Percentiles rank a stretch among this genome's conserved stretches.
phyloP scores from a whole-genome alignment of 2,888 invertebrate genomes.

The Chloromyia formosa region DNA sequence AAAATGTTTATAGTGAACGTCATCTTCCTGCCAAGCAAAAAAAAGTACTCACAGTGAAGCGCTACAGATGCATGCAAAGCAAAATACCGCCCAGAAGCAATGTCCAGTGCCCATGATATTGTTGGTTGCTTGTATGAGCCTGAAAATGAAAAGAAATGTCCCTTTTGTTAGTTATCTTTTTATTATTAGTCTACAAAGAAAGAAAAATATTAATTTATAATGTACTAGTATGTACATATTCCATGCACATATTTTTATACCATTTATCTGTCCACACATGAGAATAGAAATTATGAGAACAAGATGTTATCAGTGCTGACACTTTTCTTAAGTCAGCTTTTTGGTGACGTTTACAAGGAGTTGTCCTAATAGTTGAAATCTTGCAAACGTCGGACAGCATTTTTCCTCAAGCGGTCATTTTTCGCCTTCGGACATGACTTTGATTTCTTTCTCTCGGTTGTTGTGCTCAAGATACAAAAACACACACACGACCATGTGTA shows the following conservation, averaged over 20 bases:
- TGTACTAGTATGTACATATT: no score
- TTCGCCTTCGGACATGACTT: background rate
- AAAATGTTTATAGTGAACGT: no score
- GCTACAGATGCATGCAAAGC: constrained; percentile 65
- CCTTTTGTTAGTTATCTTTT: constrained; percentile 6
- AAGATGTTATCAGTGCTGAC: background rate
- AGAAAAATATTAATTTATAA: no score
- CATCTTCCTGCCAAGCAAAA: no score
- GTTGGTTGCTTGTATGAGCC: constrained; percentile 46
- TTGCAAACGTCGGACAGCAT: no score
- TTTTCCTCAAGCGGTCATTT: no score
- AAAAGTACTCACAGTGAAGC: constrained; percentile 63
- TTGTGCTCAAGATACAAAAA: no score
- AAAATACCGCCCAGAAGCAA: constrained; percentile 64
- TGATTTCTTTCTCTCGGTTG: background rate
- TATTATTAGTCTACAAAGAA: constrained; percentile 4
- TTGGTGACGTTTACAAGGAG: background rate
- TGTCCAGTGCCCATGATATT: constrained; percentile 64
- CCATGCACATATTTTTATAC: no score
- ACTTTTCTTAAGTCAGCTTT: background rate
- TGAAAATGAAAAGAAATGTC: constrained; percentile 39
- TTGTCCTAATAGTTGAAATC: background rate
- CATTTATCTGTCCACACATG: background rate
- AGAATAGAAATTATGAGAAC: background rate
- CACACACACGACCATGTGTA: background rate